Evolutionary conservation across 2,797 vertebrate species (phyloP).

Genomic region (Sarcophilus harrisii): DNA sequence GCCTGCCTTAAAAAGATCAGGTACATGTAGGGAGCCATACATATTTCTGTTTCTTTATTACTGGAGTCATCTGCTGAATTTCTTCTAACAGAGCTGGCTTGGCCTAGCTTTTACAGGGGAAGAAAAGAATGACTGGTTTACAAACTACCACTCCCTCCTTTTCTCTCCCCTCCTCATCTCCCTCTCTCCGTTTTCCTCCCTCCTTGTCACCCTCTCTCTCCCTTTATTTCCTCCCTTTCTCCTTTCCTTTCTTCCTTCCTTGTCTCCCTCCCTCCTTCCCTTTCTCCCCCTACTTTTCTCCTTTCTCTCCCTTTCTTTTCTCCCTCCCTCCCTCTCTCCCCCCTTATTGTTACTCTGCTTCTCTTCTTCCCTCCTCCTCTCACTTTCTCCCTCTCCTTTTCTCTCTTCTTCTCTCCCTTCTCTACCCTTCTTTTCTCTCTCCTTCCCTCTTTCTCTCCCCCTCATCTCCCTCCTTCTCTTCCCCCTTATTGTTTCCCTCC

Average conservation of each 20-base stretch:
- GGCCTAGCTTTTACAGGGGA: not conserved
- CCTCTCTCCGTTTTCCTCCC: no score
- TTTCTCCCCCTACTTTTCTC: not conserved
- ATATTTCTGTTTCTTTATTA: not conserved
- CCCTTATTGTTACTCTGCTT: no score
- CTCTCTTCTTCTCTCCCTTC: not conserved
- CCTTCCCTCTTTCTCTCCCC: not conserved
- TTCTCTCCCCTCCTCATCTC: not conserved
- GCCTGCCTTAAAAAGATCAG: not conserved
- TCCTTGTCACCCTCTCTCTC: not conserved
- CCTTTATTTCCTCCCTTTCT: not conserved
- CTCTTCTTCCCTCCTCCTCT: no score
- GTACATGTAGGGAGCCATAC: not conserved
- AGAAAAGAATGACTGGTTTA: not conserved
- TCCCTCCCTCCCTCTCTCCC: not conserved
- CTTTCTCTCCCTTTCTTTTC: no score
- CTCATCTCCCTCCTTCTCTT: no score
- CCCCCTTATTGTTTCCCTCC: not conserved
- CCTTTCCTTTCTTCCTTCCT: rapidly evolving
- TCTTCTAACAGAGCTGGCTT: not conserved
- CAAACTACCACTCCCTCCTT: not conserved
- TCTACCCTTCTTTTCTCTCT: not conserved
- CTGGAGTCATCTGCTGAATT: not conserved
- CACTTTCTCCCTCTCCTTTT: not conserved
- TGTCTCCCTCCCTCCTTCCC: not conserved